These are phyloP conservation scores for Platygyra sinensis DNA, from an alignment of 64 coral and sea anemone genomes.

Conservation along the genomic window DNA sequence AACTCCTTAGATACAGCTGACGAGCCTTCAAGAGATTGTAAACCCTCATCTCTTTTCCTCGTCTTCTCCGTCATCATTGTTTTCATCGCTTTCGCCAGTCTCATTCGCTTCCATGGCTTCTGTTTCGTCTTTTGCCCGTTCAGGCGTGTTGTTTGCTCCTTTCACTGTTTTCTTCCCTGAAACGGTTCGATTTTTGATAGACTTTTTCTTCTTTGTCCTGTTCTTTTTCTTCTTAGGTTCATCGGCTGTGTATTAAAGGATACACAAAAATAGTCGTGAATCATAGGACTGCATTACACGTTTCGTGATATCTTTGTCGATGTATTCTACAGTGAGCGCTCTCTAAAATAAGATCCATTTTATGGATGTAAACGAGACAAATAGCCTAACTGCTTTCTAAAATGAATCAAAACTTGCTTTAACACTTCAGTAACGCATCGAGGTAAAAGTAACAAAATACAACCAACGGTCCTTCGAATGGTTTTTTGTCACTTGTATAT, in stretches of 20 bases:
- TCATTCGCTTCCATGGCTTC: constrained; percentile 12
- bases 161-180: neutral
- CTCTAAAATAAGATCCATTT: no score
- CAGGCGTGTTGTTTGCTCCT: neutral
- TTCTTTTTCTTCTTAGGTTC: constrained; percentile 88
- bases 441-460: neutral
- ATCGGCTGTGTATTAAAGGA: constrained; percentile 37
- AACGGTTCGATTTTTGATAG: constrained; percentile 45
- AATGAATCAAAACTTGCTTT: no score
- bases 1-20: neutral
- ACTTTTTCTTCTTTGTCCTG: constrained; percentile 66
- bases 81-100: constrained; percentile 9
- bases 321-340: no score
- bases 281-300: no score
- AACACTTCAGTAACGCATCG: neutral
- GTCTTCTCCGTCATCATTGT: neutral
- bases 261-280: neutral
- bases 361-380: no score
- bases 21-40: neutral
- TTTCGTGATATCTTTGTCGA: no score
- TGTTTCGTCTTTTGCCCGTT: neutral
- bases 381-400: no score
- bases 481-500: no score
- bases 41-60: neutral
- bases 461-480: neutral